phyloP scores from a whole-genome alignment of 2,888 invertebrate genomes.

The Heteropelma amictum region DNA sequence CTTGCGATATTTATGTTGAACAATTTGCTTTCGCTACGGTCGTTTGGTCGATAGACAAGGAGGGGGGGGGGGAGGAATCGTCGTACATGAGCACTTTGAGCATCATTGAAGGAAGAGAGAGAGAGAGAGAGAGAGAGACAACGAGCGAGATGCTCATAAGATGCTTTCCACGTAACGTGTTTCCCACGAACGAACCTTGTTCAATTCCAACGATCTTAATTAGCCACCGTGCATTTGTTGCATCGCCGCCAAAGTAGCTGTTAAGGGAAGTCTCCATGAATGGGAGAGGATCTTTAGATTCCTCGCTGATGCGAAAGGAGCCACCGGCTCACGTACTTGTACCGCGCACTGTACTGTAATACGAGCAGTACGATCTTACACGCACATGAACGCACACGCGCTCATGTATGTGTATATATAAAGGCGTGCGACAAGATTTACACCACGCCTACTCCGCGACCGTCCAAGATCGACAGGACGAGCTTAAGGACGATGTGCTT shows the following conservation, averaged over 20 bases:
- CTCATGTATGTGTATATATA: background rate
- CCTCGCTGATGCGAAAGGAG: constrained; percentile 30
- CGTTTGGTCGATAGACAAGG: constrained; percentile 6
- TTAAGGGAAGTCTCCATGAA: constrained; percentile 56
- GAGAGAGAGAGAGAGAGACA: background rate
- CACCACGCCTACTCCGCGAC: constrained; percentile 45
- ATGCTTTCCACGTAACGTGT: constrained; percentile 55
- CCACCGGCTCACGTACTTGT: constrained; percentile 18
- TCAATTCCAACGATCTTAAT: constrained; percentile 61
- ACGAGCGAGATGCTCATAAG: constrained; percentile 2
- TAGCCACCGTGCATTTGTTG: constrained; percentile 50
- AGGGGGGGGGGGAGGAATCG: background rate
- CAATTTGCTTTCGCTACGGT: constrained; percentile 58
- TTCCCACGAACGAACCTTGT: constrained; percentile 55
- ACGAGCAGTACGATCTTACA: background rate
- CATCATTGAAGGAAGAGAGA: background rate
- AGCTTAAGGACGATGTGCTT: background rate
- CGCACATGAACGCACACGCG: background rate
- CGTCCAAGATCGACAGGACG: constrained; percentile 36
- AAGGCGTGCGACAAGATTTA: constrained; percentile 31
- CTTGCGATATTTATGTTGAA: constrained; percentile 57
- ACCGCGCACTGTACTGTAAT: too few relatives aligned
- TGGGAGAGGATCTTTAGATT: constrained; percentile 56
- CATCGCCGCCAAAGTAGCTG: constrained; percentile 43
- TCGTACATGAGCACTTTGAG: background rate